Evolutionary conservation across 35 echinoderm and acorn worm species (phyloP), one percentile per base, ranked within the genome.

Genomic region (Apostichopus japonicus): DNA sequence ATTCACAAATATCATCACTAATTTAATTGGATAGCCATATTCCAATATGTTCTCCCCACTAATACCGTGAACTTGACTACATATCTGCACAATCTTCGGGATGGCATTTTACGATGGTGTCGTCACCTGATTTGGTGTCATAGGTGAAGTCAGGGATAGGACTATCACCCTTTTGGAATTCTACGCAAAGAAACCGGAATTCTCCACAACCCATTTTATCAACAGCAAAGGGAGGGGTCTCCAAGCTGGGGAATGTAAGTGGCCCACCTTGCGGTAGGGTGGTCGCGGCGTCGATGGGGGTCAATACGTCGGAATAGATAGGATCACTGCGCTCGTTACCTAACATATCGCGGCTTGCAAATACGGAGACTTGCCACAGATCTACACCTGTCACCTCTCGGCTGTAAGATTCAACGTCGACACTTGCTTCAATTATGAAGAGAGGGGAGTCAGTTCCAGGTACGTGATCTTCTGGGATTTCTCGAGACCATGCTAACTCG

Each of bases 181-280:
- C 27, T 33, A 33, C 54, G 54, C 90, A 91, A 77, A 91, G 55
- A 58, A 79, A 91, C 55, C 44, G 71, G 55, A 91, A 91, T 22
- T 91, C 76, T 78, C 76, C 76, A 62, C 90, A 91, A 77, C 90
- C 73, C 90, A 91, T 91, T 79, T 91, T 91, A 78, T 78, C 54
- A 58, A 77, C 90, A n/a, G 10, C 90, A 53, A 91, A 91, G 90
- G 90, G 72, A 56, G 90, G 90, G 71, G 90, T 91, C 73, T 57
- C 21, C 51, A 91, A n/a, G 5, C n/a, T 54, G 25, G 44, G 90
- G 76, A 91, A 91, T 14, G 52, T 23, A 71, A 91, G 57, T 4
- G 72, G 90, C 57, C 90, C 90, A 78, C 90, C 90, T 21, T 77
- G 44, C n/a, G 72, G 51, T 77, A 91, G 55, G 51, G 90, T 56